These are phyloP conservation scores for Chascanopsetta lugubris DNA, from an alignment of 2,113 vertebrate genomes.

Conservation along the genomic window DNA sequence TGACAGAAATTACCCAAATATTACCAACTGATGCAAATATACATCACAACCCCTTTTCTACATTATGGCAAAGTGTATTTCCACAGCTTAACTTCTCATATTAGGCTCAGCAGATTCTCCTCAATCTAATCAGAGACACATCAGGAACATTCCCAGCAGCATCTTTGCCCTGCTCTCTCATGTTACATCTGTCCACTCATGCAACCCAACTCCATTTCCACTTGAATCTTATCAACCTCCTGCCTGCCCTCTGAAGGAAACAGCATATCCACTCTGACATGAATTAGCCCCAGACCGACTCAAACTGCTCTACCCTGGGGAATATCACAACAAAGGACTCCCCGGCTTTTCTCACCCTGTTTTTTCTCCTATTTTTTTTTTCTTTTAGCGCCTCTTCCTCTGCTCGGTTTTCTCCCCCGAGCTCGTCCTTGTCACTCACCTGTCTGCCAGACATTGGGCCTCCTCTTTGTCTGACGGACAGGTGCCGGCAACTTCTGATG, in stretches of 20 bases:
- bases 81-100: background rate
- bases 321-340: constrained; percentile 75
- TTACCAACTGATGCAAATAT: too few species aligned
- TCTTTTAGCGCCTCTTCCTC: constrained; percentile 25
- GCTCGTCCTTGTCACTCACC: constrained; percentile 78
- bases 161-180: constrained; percentile 51
- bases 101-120: background rate
- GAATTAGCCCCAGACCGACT: constrained; percentile 90
- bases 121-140: background rate
- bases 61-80: background rate
- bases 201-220: constrained; percentile 88
- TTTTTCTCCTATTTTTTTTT: constrained; percentile 2
- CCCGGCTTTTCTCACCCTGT: constrained; percentile 49
- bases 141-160: constrained; percentile 2
- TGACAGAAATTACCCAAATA: too few species aligned
- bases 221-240: constrained; percentile 90
- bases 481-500: constrained; percentile 72
- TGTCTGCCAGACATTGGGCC: constrained; percentile 75
- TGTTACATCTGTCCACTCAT: constrained; percentile 76
- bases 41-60: too few species aligned
- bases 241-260: constrained; percentile 83
- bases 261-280: constrained; percentile 86
- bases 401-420: constrained; percentile 35
- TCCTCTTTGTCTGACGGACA: constrained; percentile 57
- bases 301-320: constrained; percentile 82